Evolutionary conservation across 2,888 invertebrate species (phyloP), one percentile per base, ranked within the genome.

Genomic region (Cephus pygmeus): DNA sequence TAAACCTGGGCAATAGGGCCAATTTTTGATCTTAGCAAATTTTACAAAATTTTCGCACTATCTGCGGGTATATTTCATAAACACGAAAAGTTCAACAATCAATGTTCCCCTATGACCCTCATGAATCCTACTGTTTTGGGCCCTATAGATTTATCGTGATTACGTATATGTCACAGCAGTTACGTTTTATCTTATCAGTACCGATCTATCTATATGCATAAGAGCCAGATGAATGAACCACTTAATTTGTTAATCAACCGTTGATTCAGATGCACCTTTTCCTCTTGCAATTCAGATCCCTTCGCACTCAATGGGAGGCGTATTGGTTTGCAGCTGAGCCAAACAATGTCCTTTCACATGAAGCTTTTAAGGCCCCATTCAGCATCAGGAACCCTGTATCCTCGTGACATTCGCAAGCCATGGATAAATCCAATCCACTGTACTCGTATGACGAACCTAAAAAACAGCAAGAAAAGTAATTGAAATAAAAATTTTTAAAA

Each of bases 281-380:
- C 88, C 85, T 74, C 77, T 76, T 79, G 81, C 81, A 81, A 80
- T 56, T 77, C 78, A 80, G 82, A 84, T 85, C 86, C 85, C 85
- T 23, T 76, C 76, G 79, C 79, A 83, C 78, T 84, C 83, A 83
- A 86, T 85, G 84, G 84, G 82, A 83, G 84, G 81, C 81, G 76
- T 86, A 85, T 84, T 85, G 86, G 84, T 82, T 79, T 82, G 88
- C 91, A 91, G 91, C 91, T 91, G 90, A 90, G 85, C 87, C 88
- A 89, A 91, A 91, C 90, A 91, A 90, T 91, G 89, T 89, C 86
- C 84, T 89, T 91, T 91, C 90, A 90, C 90, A 89, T 90, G 90
- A 88, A 83, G 90, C 90, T 90, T 90, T 90, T 89, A 90, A 85
- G 86, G 89, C 90, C 90, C 90, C 85, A 90, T 88, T 86, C 79